Evolutionary conservation across 2,888 invertebrate genomes (phyloP).

Genomic region (Agonopterix alstromeriana): DNA sequence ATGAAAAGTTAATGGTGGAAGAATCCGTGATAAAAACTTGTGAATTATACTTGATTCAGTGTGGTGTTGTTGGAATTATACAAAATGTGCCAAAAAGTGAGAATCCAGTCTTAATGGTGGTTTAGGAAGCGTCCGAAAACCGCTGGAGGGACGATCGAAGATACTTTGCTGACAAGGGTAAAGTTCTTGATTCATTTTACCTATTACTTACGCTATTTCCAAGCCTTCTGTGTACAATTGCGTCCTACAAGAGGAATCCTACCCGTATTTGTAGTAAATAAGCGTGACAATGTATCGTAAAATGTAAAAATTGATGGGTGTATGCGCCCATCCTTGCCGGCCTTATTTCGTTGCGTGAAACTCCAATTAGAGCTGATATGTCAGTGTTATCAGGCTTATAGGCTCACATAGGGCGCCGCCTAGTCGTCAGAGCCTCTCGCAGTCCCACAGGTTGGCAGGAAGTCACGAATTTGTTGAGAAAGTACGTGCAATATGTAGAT

Average conservation of each 20-base stretch:
- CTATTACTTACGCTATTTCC: constrained; percentile 27
- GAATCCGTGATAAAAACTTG: constrained; percentile 63
- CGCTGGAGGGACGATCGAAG: constrained; percentile 65
- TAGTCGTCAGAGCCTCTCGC: constrained; percentile 12
- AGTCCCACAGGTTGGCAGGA: constrained; percentile 18
- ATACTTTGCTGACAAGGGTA: constrained; percentile 72
- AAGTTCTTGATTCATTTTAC: constrained; percentile 49
- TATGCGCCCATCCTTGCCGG: constrained; percentile 36
- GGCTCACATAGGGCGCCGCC: constrained; percentile 22
- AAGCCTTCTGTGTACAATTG: constrained; percentile 18
- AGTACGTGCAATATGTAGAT: constrained; percentile 19
- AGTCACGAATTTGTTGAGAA: constrained; percentile 25
- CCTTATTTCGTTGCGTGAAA: constrained; percentile 28
- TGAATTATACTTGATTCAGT: constrained; percentile 57
- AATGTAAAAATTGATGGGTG: constrained; percentile 22
- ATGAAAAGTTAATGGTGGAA: constrained; percentile 69
- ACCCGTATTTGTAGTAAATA: constrained; percentile 7
- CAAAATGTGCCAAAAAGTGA: constrained; percentile 76
- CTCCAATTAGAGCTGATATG: constrained; percentile 26
- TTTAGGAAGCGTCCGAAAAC: constrained; percentile 61
- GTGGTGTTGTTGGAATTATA: constrained; percentile 61
- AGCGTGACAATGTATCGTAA: constrained; percentile 4
- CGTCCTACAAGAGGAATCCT: constrained; percentile 10
- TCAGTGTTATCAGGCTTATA: constrained; percentile 26
- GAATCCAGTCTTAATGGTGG: constrained; percentile 72